Evolutionary conservation across 2,888 invertebrate genomes (phyloP), one percentile per base, ranked within the genome.

Genomic region (Athrips mouffetella): DNA sequence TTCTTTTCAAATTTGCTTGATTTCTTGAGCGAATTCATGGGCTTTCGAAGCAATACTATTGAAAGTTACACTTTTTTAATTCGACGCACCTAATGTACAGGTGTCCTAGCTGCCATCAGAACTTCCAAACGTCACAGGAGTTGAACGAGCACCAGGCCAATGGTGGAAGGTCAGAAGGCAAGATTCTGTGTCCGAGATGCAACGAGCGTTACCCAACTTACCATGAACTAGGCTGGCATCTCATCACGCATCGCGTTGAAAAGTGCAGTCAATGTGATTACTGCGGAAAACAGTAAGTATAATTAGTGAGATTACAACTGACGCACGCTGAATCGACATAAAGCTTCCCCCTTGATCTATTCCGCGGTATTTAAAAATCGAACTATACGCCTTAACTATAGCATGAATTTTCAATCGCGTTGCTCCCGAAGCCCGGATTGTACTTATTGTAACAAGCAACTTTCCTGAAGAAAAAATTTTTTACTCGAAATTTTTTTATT

Each of bases 101-200:
- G 87, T 88, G 88, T 58, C 54, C 57, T 16, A 88, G 88, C 60
- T 88, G 88, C 55, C 84, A 88, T 54, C 73, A 78, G 48, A 88
- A 82, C 58, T 88, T 88, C 59, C 84, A 80, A 60, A 83, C 85
- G 5, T 88, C 88, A 1, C 80, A 80, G 59, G 86, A 87, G 52
- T 56, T 88, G 23, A 52, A 58, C 1, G 88, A 88, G 41, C 88
- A 88, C 60, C 78, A 82, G 57, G 78, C 56, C 42, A 87, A 88
- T 48, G 88, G 88, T 4, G 88, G 88, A 0, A 70, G 79, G 2
- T 77, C 82, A 0, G 83, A 84, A 56, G 88, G 88, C 52, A 85
- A 83, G 61, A 78, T 88, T 15, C 3, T 70, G 7, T 88, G 88
- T 49, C 86, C 87, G 1, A 67, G 82, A 4, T 88, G 88, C 58